phyloP scores from a whole-genome alignment of 2,888 invertebrate species.

The Cartodere bifasciata region DNA sequence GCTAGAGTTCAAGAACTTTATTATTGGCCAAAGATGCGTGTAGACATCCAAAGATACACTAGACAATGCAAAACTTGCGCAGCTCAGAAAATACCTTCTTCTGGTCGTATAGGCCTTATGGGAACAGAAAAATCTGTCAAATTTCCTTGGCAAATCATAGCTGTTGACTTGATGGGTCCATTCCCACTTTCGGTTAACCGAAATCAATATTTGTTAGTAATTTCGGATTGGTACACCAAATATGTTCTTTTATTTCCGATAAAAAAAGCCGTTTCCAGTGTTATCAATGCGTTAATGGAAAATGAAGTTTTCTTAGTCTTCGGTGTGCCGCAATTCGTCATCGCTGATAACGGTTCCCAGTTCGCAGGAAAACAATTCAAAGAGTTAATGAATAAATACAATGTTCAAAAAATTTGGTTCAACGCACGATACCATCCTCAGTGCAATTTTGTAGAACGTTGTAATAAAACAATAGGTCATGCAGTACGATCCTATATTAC shows the following conservation, averaged over 20 bases:
- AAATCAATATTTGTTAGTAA: constrained; percentile 7
- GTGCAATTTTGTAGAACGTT: constrained; percentile 8
- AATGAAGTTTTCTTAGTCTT: constrained; percentile 10
- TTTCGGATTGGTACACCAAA: constrained; percentile 11
- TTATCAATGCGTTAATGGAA: constrained; percentile 10
- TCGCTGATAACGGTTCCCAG: constrained; percentile 10
- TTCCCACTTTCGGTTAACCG: constrained; percentile 8
- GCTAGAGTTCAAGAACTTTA: constrained; percentile 11
- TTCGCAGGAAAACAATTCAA: constrained; percentile 8
- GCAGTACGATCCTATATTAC: constrained; percentile 8
- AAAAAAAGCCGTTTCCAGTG: constrained; percentile 4
- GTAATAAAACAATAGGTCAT: constrained; percentile 8
- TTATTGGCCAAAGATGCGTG: constrained; percentile 15
- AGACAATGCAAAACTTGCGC: constrained; percentile 13
- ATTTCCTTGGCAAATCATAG: constrained; percentile 12
- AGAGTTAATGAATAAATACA: constrained; percentile 2
- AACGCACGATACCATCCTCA: constrained; percentile 7
- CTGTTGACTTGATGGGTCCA: constrained; percentile 11
- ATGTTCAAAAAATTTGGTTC: constrained; percentile 8
- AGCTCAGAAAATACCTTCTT: constrained; percentile 15
- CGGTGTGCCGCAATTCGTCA: constrained; percentile 10
- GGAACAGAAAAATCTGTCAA: constrained; percentile 7
- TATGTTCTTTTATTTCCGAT: constrained; percentile 7
- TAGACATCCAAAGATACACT: constrained; percentile 12
- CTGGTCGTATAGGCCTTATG: constrained; percentile 8